A percentile compares a stretch with the other conserved stretches of the same genome.
These are phyloP conservation scores for Lasioglossum vierecki DNA, from an alignment of 2,888 invertebrate genomes.

Conservation along the genomic window DNA sequence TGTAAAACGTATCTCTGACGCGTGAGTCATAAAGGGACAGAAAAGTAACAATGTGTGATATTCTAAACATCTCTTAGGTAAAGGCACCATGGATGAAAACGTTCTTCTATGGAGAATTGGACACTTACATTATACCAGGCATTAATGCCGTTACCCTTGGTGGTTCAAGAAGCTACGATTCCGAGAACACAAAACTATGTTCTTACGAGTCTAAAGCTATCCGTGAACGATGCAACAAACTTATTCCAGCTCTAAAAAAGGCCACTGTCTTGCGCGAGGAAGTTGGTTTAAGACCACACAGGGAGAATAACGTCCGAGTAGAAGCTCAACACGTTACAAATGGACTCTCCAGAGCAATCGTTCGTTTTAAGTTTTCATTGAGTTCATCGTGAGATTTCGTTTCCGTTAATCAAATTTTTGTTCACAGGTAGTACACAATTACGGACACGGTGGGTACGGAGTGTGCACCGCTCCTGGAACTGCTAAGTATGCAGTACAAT, in stretches of 20 bases:
- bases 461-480: slow-evolving; percentile 96
- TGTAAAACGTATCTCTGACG: not conserved
- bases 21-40: not conserved
- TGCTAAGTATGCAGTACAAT: slow-evolving; percentile 89
- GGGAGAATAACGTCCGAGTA: slow-evolving; percentile 89
- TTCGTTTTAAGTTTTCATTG: slow-evolving; percentile 53
- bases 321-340: slow-evolving; percentile 86
- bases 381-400: not conserved
- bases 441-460: slow-evolving; percentile 98
- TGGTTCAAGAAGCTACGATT: slow-evolving; percentile 93
- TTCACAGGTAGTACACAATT: slow-evolving; percentile 91
- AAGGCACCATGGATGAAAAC: slow-evolving; percentile 95
- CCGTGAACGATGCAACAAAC: slow-evolving; percentile 90
- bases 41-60: not conserved
- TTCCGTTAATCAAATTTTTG: slow-evolving; percentile 11
- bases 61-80: slow-evolving; percentile 84
- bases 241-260: slow-evolving; percentile 88
- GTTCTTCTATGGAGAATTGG: slow-evolving; percentile 93
- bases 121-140: slow-evolving; percentile 94
- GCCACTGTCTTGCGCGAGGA: slow-evolving; percentile 77
- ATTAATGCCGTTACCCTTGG: slow-evolving; percentile 92
- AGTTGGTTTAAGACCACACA: slow-evolving; percentile 92
- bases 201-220: slow-evolving; percentile 91
- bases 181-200: slow-evolving; percentile 88
- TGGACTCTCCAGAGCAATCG: slow-evolving; percentile 67